Base-by-base conservation (phyloP, 2,888 invertebrate genomes). In the Muscina levida region DNA sequence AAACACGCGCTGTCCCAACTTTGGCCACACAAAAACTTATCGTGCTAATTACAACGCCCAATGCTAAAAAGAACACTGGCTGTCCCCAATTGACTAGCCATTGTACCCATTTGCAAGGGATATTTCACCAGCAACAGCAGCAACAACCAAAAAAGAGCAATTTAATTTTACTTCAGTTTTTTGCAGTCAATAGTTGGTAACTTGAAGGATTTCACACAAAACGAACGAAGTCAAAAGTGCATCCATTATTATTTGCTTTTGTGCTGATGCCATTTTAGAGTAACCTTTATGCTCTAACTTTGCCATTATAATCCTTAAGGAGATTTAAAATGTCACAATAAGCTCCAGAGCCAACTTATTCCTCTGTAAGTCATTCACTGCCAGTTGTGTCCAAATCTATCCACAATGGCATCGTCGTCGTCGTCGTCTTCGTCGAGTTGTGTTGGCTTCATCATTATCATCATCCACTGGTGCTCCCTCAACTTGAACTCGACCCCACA, bases 291-390 rank as follows among this genome's bases (percentile, higher is more conserved):
- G 67, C 77, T 67, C 67, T 77, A 66, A 66, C 59, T 77, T 31
- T 72, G 72, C 67, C 51, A 77, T 72, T 62, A 67, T 67, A 77
- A 77, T 72, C 72, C 77, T 62, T 72, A 77, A 72, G 77, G 72
- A 72, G 77, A 72, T 77, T 72, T 62, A 68, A 72, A 77, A 67
- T 77, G 67, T 77, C 72, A 72, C 59, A 72, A 72, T 72, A 77
- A 77, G 72, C 72, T 72, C 39, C 26, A 66, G 59, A 42, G 59
- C 77, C 72, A 72, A 72, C 72, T 67, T 72, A 53, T 77, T 72
- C 67, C 59, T 72, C 48, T 39, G 57, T 2, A 48, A n/a, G 65
- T 24, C 53, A 44, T 73, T 53, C 15, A n/a, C 59, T 46, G 4
- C 19, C 4, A n/a, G 1, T 59, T 17, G 10, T 22, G 53, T 22